A percentile compares a stretch with the other conserved stretches of the same genome.
Evolutionary conservation across 2,888 invertebrate genomes (phyloP).

Genomic region (Scaptomyza parva): DNA sequence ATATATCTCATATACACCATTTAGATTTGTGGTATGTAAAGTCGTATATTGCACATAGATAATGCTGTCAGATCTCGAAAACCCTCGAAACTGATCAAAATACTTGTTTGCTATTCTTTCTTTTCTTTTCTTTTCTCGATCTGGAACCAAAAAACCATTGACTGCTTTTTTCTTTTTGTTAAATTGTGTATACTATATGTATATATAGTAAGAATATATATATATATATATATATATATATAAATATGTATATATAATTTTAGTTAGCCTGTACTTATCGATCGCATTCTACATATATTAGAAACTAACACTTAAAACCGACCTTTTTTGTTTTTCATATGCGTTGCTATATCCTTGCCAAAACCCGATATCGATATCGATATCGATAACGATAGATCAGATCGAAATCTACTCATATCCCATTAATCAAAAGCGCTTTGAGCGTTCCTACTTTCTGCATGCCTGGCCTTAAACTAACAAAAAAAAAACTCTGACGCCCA

Average conservation of each 20-base stretch:
- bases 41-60: constrained; percentile 61
- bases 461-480: constrained; percentile 58
- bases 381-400: constrained; percentile 17
- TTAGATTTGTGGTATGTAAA: constrained; percentile 6
- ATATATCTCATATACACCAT: constrained; percentile 22
- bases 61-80: constrained; percentile 43
- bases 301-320: constrained; percentile 76
- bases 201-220: constrained; percentile 67
- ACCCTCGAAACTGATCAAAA: constrained; percentile 35
- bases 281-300: constrained; percentile 45
- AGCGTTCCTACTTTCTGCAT: constrained; percentile 71
- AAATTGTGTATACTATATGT: constrained; percentile 56
- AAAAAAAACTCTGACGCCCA: constrained; percentile 58
- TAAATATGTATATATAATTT: constrained; percentile 35
- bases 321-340: constrained; percentile 67
- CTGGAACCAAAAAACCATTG: constrained; percentile 78
- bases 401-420: constrained; percentile 37
- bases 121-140: constrained; percentile 27
- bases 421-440: constrained; percentile 74
- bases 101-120: constrained; percentile 20
- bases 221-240: constrained; percentile 61
- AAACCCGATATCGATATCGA: constrained; percentile 10
- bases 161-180: constrained; percentile 65
- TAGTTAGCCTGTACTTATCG: constrained; percentile 29
- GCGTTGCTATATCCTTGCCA: constrained; percentile 74